Evolutionary conservation across 2,888 invertebrate species (phyloP).

Genomic region (Macrophya annulata): DNA sequence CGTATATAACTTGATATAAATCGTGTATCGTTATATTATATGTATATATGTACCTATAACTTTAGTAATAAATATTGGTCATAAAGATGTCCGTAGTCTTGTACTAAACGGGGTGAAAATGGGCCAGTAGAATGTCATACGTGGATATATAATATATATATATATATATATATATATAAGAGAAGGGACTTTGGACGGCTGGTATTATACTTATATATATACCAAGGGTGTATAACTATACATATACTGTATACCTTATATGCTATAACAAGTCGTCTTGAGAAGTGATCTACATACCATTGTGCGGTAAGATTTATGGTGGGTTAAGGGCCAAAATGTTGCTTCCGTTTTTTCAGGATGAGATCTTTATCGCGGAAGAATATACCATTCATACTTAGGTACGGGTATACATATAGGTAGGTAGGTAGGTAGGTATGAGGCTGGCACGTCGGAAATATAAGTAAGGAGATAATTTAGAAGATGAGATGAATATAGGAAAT

Average conservation of each 20-base stretch:
- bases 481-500: background rate
- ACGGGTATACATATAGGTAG: background rate
- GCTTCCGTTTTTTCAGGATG: slow-evolving; percentile 51
- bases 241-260: background rate
- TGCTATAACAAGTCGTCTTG: background rate
- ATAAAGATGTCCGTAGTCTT: slow-evolving; percentile 78
- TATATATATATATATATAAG: no score
- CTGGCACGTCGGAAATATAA: no score
- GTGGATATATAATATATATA: no score
- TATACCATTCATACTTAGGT: slow-evolving; percentile 32
- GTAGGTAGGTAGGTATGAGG: no score
- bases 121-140: slow-evolving; percentile 65
- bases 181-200: background rate
- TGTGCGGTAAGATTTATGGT: slow-evolving; percentile 50
- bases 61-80: slow-evolving; percentile 74
- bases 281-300: slow-evolving; percentile 54
- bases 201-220: background rate
- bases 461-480: background rate
- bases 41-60: background rate
- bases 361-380: slow-evolving; percentile 49
- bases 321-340: slow-evolving; percentile 45
- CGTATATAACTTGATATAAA: slow-evolving; percentile 18
- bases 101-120: slow-evolving; percentile 78
- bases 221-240: background rate
- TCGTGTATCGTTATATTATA: background rate